A percentile compares a stretch with the other conserved stretches of the same genome.
Conservation (phyloP, 2,888 invertebrate genomes). For the Troilus luridus region DNA sequence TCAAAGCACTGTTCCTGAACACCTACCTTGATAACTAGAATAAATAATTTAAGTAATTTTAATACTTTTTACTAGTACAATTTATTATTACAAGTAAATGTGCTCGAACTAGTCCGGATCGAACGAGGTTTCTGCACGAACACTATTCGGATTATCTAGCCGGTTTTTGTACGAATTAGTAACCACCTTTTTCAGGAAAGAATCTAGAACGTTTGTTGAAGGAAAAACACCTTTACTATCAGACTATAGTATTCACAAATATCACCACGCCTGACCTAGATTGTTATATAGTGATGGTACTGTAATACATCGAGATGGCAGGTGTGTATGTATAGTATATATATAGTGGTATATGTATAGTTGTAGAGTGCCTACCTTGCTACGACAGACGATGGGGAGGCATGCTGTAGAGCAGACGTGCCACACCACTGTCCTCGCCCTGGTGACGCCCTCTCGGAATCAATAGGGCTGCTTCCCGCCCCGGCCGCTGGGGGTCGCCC, state of each 20-base stretch:
- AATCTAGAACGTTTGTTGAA: background rate
- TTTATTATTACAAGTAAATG: background rate
- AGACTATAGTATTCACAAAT: background rate
- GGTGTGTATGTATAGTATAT: background rate
- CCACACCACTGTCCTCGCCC: conserved; percentile 51
- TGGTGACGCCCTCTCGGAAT: conserved; percentile 55
- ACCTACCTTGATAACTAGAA: background rate
- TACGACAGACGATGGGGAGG: conserved; percentile 46
- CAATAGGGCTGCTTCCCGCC: conserved; percentile 52
- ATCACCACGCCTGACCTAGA: background rate
- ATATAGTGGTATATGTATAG: background rate
- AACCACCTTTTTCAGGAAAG: background rate
- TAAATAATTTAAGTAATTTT: background rate
- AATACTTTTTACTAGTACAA: background rate
- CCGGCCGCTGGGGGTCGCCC: conserved; percentile 9
- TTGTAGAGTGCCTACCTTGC: conserved; percentile 37
- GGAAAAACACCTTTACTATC: background rate
- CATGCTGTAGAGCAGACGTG: conserved; percentile 54
- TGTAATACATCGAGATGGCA: background rate
- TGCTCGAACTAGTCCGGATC: background rate
- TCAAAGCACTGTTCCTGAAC: background rate
- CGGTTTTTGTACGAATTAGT: background rate
- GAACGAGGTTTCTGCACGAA: background rate
- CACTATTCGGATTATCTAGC: background rate
- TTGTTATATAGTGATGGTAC: background rate